Evolutionary conservation across 2,888 invertebrate genomes (phyloP), one percentile per base, ranked within the genome.

Genomic region (Ophioninae sp.): DNA sequence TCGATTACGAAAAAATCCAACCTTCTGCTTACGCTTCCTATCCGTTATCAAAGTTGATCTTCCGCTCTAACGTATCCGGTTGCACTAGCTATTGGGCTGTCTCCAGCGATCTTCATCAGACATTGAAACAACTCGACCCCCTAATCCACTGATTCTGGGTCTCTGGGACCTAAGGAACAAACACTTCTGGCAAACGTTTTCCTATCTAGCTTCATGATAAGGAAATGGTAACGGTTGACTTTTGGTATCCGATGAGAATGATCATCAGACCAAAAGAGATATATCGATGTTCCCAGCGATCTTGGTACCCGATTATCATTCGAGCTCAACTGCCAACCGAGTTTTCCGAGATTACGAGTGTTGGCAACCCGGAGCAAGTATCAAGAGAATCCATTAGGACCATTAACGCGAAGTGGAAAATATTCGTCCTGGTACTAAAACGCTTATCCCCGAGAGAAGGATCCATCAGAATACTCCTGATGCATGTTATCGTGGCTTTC

Each of bases 401-500:
- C 65, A 68, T 67, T 61, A 10, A 22, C 37, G 63, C 63, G 64
- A 22, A 44, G n/a, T 13, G 44, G 44, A 44, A 44, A 44, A 13
- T 44, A 44, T 44, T 44, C 44, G 44, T 13, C 44, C 3, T 0
- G 44, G 13, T 9, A 13, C 44, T n/a, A n/a, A 9, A 44, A 44
- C 13, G 13, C 44, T 44, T 13, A 44, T 44, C 44, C 44, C 44
- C 13, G 44, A 3, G 13, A 44, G 44, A 9, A 44, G 44, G 13
- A 10, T 44, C 44, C 9, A 44, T 44, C 13, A 44, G 44, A 44
- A 44, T 44, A 5, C 13, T 44, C 44, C 13, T 44, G 72, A 79
- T 71, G 63, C 71, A 76, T 79, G 79, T 83, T 79, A 83, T 83
- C 76, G 23, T 44, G 72, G 67, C 61, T 72, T 63, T 58, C 67